Conservation (phyloP, 2,888 invertebrate species). For the Pedicia rivosa region DNA sequence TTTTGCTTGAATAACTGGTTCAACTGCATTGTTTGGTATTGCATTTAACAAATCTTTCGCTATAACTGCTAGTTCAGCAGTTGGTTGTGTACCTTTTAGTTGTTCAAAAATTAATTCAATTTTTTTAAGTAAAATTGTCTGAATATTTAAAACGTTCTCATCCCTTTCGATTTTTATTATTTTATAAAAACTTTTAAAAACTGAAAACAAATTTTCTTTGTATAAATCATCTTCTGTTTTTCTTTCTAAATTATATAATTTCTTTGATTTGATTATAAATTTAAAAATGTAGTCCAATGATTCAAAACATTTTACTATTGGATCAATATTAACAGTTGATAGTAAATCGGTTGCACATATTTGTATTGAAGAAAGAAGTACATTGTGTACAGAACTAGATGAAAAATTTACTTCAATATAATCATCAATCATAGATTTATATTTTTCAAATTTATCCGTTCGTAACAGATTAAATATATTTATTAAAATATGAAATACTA, state of each 20-base stretch:
- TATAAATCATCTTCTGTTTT: constrained; percentile 83
- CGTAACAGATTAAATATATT: constrained; percentile 82
- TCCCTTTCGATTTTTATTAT: constrained; percentile 55
- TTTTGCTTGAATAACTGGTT: constrained; percentile 62
- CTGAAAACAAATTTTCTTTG: constrained; percentile 60
- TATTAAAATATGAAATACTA: constrained; percentile 83
- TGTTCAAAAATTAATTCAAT: constrained; percentile 75
- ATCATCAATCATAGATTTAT: constrained; percentile 83
- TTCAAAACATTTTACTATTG: constrained; percentile 77
- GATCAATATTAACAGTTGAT: constrained; percentile 74
- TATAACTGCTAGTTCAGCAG: constrained; percentile 62
- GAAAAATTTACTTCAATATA: constrained; percentile 92
- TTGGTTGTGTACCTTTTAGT: constrained; percentile 53
- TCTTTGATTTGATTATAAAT: constrained; percentile 75
- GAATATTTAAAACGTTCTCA: constrained; percentile 58
- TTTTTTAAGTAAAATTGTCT: constrained; percentile 68
- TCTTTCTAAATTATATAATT: constrained; percentile 69
- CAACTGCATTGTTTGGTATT: constrained; percentile 35
- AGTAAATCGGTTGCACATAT: constrained; percentile 79
- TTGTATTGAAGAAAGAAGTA: constrained; percentile 73
- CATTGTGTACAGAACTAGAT: constrained; percentile 85
- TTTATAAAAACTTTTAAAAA: constrained; percentile 62
- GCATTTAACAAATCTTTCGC: constrained; percentile 67
- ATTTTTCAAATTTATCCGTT: constrained; percentile 84
- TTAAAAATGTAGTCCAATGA: constrained; percentile 87